Evolutionary conservation across 2,888 invertebrate genomes (phyloP), one percentile per base, ranked within the genome.

Genomic region (Athalia cordata): DNA sequence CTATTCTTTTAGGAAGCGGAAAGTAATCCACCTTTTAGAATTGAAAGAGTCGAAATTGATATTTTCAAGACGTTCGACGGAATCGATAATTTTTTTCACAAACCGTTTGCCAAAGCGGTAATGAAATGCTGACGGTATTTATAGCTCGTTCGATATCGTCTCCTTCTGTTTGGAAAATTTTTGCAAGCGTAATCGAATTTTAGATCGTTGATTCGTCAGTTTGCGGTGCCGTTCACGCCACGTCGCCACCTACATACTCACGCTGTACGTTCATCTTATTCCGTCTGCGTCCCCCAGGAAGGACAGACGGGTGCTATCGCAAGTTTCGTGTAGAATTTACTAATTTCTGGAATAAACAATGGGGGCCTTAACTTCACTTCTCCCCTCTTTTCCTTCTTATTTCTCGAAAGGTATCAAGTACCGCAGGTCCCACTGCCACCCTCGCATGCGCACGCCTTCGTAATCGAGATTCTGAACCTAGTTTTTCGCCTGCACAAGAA

Each of bases 241-340:
- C 29, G 47, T 65, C 4, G 29, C 8, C 15, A 45, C 9, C 3
- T 43, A 9, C 45, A 15, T 65, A 43, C 9, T 55, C 64, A 45
- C 64, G 64, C 45, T 6, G 4, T 8, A 8, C 7, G 9, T 57
- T 49, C 6, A 29, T 84, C 84, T 82, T 82, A 86, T 86, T 85
- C 84, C 78, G 66, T 78, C 9, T 80, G 86, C 86, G 84, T 83
- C 79, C 79, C 76, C 70, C 78, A 50, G 70, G 70, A 82, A 81
- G 81, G 83, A 82, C 81, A 81, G 81, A 65, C 70, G 77, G 77
- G 68, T 74, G 45, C 65, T 52, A 79, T 75, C 77, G 74, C 77
- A 68, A 76, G 75, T 55, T 85, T 84, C 87, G 86, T 87, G 87
- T 85, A 81, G 81, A 83, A 86, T 86, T 87, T 87, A 86, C 87